phyloP scores from a whole-genome alignment of 2,113 vertebrate species.

The Gorsachius goisagi region DNA sequence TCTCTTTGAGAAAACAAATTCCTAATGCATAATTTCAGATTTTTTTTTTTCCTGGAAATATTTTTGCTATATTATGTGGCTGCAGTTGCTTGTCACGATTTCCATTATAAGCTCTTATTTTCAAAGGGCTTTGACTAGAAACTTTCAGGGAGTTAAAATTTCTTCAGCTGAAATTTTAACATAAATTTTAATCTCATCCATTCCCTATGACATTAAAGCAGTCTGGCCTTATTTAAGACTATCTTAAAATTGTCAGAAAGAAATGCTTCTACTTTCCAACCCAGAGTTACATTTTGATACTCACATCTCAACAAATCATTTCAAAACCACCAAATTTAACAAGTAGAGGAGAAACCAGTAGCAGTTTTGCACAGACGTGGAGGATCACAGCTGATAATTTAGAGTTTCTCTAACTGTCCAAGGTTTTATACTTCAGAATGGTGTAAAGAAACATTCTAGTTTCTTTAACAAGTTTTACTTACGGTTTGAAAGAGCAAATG shows the following conservation, averaged over 20 bases:
- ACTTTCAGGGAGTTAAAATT: constrained; percentile 47
- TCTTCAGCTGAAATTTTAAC: constrained; percentile 35
- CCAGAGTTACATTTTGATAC: background rate
- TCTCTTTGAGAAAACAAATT: background rate
- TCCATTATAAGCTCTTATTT: background rate
- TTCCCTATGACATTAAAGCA: background rate
- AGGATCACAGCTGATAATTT: background rate
- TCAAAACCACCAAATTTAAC: background rate
- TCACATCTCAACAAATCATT: background rate
- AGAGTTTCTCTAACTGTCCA: background rate
- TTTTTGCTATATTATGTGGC: background rate
- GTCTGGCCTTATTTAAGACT: background rate
- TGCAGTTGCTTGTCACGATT: background rate
- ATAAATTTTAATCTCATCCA: background rate
- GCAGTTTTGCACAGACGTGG: background rate
- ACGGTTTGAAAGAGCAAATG: background rate
- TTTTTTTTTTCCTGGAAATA: background rate
- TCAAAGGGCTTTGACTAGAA: constrained; percentile 26
- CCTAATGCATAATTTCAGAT: background rate
- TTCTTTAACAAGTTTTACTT: background rate
- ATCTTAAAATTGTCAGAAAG: background rate
- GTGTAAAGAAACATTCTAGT: background rate
- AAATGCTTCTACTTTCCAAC: background rate
- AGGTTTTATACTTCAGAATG: background rate
- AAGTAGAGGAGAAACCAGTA: background rate